Evolutionary conservation across 2,113 vertebrate genomes (phyloP).

Genomic region (Upupa epops): DNA sequence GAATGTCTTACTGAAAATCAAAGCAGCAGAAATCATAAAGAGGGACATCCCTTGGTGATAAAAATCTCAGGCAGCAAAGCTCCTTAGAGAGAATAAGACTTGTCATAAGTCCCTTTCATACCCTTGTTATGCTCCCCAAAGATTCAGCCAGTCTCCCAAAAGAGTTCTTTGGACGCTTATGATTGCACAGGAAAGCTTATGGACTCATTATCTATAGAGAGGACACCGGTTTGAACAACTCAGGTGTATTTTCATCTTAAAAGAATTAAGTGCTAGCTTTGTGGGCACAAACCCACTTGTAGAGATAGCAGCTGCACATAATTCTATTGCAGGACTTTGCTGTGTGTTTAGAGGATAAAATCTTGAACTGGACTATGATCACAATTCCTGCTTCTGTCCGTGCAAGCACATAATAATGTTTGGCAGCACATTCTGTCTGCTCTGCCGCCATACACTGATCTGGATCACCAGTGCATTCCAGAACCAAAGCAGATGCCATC

Average conservation of each 20-base stretch:
- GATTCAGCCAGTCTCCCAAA: constrained; percentile 16
- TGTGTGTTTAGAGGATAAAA: neutral
- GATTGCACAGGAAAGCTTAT: constrained; percentile 1
- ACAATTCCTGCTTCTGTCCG: neutral
- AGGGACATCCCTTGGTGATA: constrained; percentile 30
- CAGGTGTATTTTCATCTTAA: neutral
- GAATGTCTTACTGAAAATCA: constrained; percentile 40
- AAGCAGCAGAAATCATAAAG: constrained; percentile 48
- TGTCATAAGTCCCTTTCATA: constrained; percentile 25
- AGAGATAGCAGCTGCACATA: constrained; percentile 31
- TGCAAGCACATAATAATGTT: neutral
- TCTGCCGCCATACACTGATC: neutral
- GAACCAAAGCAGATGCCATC: neutral
- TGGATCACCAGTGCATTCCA: neutral
- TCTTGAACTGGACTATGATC: neutral
- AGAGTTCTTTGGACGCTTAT: constrained; percentile 49
- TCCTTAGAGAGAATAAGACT: constrained; percentile 47
- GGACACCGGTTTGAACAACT: constrained; percentile 28
- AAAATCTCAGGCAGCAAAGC: constrained; percentile 23
- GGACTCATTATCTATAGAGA: constrained; percentile 14
- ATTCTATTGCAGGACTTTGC: neutral
- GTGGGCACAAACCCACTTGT: neutral
- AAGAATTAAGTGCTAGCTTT: neutral
- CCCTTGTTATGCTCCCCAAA: constrained; percentile 32
- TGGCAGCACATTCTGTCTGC: neutral